Base-by-base conservation (phyloP, 2,888 invertebrate genomes). In the Epicampocera succincta region DNA sequence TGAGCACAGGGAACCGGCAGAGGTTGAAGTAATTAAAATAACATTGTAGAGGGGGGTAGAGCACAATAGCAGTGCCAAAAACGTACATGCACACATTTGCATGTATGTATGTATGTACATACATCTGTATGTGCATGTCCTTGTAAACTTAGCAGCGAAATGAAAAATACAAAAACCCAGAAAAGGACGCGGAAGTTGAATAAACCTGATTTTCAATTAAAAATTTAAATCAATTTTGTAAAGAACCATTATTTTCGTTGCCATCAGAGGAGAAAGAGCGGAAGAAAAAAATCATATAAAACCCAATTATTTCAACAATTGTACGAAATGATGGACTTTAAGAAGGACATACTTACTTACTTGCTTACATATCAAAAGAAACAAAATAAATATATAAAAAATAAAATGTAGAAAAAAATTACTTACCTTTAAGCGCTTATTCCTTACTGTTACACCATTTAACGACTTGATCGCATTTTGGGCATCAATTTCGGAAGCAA, bases 391-490 rank as follows among this genome's bases (percentile, higher is more conserved):
- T 25, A 15, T 25, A 25, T 25, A 48, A 58, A 38, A 65, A 15
- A 38, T 9, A 5, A 15, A 63, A 33, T 21, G 21, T 15, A 33
- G 21, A 42, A 11, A 50, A 40, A 46, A 29, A 61, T 50, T n/a
- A 75, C 86, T 85, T 86, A 96, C 96, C 93, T 98, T 98, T 90
- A 98, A 93, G 87, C 95, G 93, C 92, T 98, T 98, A 91, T 97
- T 97, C 90, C 97, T 96, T 86, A 97, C 94, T 91, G 95, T 95
- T 85, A 95, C 94, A 40, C 98, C 98, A 91, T 98, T 98, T 87
- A 98, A 93, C 52, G 95, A 94, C 87, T 95, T 94, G 84, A 98
- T 97, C 60, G 98, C 98, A 85, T 95, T 93, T 72, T 94, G 92
- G 44, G 98, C 98, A 91, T 98, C 97, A 88, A 95, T 95, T 84